Conservation (phyloP, 2,113 vertebrate species). For the Phylloscopus whistleri region DNA sequence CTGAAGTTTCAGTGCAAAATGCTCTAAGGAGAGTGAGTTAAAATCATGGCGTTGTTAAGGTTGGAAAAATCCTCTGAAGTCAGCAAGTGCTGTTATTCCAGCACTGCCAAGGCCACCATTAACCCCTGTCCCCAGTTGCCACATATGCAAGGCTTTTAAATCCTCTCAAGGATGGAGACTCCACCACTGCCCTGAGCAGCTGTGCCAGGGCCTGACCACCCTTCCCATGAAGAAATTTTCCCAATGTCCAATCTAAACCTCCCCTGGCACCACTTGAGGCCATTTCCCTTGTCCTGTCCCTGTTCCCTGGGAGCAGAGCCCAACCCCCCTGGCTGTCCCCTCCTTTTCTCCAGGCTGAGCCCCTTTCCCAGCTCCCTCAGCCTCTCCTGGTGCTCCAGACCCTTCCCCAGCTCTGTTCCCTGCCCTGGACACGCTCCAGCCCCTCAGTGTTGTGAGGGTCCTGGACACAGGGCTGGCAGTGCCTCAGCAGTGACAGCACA, state of each 20-base stretch:
- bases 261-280: too few species aligned
- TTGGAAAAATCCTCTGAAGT: background rate
- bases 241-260: background rate
- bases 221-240: background rate
- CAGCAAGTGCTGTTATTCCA: background rate
- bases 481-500: too few species aligned
- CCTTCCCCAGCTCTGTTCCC: too few species aligned
- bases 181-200: background rate
- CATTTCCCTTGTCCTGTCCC: too few species aligned
- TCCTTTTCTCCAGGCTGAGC: too few species aligned
- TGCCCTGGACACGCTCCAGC: too few species aligned
- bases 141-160: background rate
- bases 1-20: background rate
- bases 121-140: rapidly evolving
- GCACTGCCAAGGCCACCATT: background rate
- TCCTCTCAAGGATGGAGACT: rapidly evolving
- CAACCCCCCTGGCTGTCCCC: too few species aligned
- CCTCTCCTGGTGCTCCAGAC: too few species aligned
- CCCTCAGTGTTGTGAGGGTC: too few species aligned
- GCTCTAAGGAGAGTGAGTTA: background rate
- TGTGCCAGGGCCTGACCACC: background rate
- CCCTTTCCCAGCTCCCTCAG: too few species aligned
- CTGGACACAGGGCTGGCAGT: too few species aligned
- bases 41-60: background rate
- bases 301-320: too few species aligned